Conservation (phyloP, 2,797 vertebrate genomes). For the Mus caroli region DNA sequence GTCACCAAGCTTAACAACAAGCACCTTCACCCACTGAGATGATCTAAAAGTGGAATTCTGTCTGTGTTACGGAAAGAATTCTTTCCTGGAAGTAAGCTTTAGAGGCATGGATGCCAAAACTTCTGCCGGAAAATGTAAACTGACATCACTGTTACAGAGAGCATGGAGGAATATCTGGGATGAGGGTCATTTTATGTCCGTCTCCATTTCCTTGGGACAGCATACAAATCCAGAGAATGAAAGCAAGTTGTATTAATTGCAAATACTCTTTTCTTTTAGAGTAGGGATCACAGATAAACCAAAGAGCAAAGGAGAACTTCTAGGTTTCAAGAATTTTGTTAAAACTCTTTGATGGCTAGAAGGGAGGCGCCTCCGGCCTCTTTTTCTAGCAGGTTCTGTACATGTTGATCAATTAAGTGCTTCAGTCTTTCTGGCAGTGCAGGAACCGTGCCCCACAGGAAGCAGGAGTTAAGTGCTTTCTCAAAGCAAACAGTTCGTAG, state of each 20-base stretch:
- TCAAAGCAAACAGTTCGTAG: not conserved
- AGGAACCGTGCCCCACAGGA: not conserved
- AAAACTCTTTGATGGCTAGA: not conserved
- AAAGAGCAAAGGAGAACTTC: conserved; percentile 9
- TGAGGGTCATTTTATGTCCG: conserved; percentile 17
- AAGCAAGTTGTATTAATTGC: not conserved
- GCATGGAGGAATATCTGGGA: not conserved
- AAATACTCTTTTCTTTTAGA: not conserved
- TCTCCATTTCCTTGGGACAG: not conserved
- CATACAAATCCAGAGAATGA: not conserved
- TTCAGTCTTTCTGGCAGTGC: not conserved
- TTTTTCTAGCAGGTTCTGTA: not conserved
- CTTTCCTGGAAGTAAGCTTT: not conserved
- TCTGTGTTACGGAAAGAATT: not conserved
- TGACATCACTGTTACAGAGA: not conserved
- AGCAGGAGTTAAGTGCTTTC: not conserved
- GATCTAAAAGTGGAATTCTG: not conserved
- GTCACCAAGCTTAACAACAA: not conserved
- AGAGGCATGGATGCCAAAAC: not conserved
- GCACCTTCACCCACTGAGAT: not conserved
- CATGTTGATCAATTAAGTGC: not conserved
- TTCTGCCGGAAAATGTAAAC: not conserved
- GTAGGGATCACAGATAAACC: conserved; percentile 24
- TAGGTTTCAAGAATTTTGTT: conserved; percentile 32
- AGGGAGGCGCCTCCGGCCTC: not conserved